Conservation (phyloP, 2,888 invertebrate species). For the Alcis repandata region DNA sequence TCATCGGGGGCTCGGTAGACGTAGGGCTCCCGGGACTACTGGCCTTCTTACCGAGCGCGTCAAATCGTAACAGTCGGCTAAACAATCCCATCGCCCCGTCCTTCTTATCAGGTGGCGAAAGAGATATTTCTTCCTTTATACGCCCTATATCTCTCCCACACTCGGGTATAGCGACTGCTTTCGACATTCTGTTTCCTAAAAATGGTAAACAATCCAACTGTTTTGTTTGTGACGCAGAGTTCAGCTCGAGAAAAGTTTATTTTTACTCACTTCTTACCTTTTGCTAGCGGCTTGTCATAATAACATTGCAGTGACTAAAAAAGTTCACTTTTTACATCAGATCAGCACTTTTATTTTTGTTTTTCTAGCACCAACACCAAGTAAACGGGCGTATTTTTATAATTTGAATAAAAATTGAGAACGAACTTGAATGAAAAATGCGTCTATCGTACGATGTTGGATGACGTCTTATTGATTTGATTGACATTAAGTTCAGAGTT, state of each 20-base stretch:
- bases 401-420: conserved; percentile 65
- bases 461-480: not conserved
- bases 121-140: conserved; percentile 73
- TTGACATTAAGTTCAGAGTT: not conserved
- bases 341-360: conserved; percentile 60
- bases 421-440: conserved; percentile 64
- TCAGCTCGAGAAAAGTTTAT: conserved; percentile 66
- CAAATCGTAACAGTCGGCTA: conserved; percentile 75
- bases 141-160: conserved; percentile 74
- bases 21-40: conserved; percentile 66
- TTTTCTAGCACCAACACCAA: conserved; percentile 54
- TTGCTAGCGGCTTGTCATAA: conserved; percentile 67
- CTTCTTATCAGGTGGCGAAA: conserved; percentile 75
- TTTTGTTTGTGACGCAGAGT: conserved; percentile 82
- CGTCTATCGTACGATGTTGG: conserved; percentile 58
- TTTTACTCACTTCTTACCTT: conserved; percentile 70
- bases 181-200: conserved; percentile 77
- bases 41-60: conserved; percentile 67
- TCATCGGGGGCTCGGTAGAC: conserved; percentile 65
- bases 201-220: conserved; percentile 76
- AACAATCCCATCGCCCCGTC: conserved; percentile 76
- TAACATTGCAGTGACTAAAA: conserved; percentile 63
- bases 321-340: conserved; percentile 52
- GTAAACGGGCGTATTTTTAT: conserved; percentile 58
- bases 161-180: conserved; percentile 77